A percentile compares a stretch with the other conserved stretches of the same genome.
These are phyloP conservation scores for Acipenser ruthenus DNA, from an alignment of 2,797 vertebrate genomes.

Conservation along the genomic window DNA sequence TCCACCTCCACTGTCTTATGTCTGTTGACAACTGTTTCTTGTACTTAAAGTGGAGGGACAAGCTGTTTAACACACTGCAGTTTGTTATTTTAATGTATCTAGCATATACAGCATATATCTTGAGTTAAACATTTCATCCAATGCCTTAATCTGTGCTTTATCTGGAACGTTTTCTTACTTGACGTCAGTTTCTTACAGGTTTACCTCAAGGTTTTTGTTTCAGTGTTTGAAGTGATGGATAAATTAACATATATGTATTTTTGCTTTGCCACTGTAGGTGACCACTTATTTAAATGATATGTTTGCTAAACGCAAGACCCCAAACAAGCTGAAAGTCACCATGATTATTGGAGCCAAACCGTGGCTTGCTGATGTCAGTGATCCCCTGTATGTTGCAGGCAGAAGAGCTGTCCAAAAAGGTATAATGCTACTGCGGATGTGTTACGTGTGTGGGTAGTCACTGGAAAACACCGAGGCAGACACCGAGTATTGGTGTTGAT, in stretches of 20 bases:
- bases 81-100: no score
- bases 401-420: constrained; percentile 72
- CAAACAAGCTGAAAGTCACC: constrained; percentile 74
- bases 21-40: no score
- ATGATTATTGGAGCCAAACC: constrained; percentile 71
- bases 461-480: background rate
- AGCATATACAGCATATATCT: no score
- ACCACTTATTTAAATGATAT: constrained; percentile 66
- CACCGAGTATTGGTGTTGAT: no score
- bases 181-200: background rate
- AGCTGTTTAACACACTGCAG: no score
- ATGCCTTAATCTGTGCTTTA: no score
- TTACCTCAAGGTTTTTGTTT: background rate
- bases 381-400: constrained; percentile 68
- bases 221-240: background rate
- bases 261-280: constrained; percentile 53
- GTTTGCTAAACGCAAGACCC: constrained; percentile 76
- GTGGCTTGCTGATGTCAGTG: constrained; percentile 65
- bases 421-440: constrained; percentile 22
- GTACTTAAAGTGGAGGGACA: no score
- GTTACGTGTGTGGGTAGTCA: background rate
- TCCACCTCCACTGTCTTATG: no score
- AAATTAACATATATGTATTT: background rate
- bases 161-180: no score
- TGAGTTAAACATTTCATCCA: no score